phyloP scores from a whole-genome alignment of 2,888 invertebrate species.

The Zootermopsis nevadensis region DNA sequence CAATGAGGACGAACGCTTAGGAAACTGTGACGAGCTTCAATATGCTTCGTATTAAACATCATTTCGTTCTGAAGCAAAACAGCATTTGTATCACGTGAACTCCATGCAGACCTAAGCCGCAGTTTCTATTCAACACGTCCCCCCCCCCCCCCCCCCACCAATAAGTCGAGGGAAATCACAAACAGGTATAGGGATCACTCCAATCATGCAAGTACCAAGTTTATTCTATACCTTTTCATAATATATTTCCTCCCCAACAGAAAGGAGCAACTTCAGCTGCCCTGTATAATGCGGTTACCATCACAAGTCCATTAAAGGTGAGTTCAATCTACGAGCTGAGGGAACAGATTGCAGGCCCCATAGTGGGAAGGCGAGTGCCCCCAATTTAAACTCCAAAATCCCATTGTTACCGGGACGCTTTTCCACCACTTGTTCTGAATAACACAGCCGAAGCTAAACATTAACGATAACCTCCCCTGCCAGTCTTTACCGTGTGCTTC shows the following conservation, averaged over 20 bases:
- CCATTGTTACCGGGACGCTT: constrained; percentile 41
- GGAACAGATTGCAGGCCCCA: constrained; percentile 26
- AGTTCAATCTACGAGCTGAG: constrained; percentile 21
- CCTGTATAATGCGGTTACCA: not conserved
- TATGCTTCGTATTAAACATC: no score
- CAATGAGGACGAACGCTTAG: no score
- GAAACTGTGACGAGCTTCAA: no score
- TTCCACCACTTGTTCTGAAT: constrained; percentile 45
- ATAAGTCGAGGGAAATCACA: not conserved
- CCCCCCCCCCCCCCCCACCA: not conserved
- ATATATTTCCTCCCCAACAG: not conserved
- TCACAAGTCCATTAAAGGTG: constrained; percentile 36
- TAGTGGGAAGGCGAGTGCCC: constrained; percentile 40
- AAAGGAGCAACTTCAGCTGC: constrained; percentile 27
- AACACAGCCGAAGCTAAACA: constrained; percentile 15
- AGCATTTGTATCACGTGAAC: not conserved
- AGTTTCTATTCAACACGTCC: not conserved
- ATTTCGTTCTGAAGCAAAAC: no score
- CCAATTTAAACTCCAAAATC: constrained; percentile 40
- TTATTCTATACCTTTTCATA: constrained; percentile 45
- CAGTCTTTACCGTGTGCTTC: not conserved
- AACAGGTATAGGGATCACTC: constrained; percentile 35
- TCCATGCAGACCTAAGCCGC: constrained; percentile 4
- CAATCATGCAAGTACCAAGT: constrained; percentile 44
- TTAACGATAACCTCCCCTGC: constrained; percentile 25